Evolutionary conservation across 2,113 vertebrate genomes (phyloP), one percentile per base, ranked within the genome.

Genomic region (Psophia crepitans): DNA sequence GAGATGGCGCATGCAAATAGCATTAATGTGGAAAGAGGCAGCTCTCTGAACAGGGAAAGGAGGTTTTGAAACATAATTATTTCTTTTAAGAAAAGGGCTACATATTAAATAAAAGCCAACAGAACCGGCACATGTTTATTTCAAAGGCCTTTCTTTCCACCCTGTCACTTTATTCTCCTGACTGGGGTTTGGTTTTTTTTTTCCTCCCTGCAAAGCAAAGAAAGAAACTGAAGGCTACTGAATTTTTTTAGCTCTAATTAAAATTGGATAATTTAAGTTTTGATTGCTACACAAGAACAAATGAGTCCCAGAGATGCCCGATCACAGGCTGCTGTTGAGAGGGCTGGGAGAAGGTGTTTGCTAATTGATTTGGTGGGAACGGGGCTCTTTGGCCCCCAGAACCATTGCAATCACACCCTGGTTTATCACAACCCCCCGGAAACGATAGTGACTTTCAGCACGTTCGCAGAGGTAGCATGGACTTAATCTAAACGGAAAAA

Each of bases 1-100:
- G 94, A 92, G 88, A 96, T 56, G 79, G 94, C 68, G 76, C 86
- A 96, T 97, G 97, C 96, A 98, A 97, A 97, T 96, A 81, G 89
- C 82, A 39, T 75, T 90, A 74, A 90, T 79, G 90, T 89, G 94
- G 93, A 88, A 89, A 84, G 60, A 95, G 89, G 90, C 90, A 93
- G 93, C 60, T 73, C 97, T 96, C 76, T 32, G 86, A 94, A 78
- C 54, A 33, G 74, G 89, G 87, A 82, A 48, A 73, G 76, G 61
- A 80, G 91, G 58, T 58, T 90, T 90, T 68, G 87, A 95, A 97
- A 96, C 7, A 0, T 90, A 79, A 92, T 96, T 84, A 93, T 96
- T 96, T 94, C 85, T 87, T 92, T 75, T 92, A 91, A 88, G 96
- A 44, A 94, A 95, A 95, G 73, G 54, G 70, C 76, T 91, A 48